Conservation (phyloP, 2,113 vertebrate genomes). For the Oostethus manadensis region DNA sequence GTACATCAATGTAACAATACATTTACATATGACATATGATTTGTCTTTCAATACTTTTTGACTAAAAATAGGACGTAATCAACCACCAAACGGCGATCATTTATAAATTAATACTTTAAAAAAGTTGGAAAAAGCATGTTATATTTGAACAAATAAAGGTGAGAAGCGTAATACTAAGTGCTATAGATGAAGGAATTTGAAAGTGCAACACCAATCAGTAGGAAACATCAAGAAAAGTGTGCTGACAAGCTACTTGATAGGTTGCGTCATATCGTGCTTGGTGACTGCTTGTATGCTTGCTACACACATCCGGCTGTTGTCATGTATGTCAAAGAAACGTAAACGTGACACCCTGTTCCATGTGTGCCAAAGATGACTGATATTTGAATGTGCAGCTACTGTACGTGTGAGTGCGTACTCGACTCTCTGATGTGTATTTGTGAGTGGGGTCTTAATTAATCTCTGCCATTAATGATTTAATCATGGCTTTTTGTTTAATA, state of each 20-base stretch:
- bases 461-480: constrained; percentile 74
- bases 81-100: too few relatives aligned
- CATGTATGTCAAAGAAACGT: neutral
- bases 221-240: constrained; percentile 21
- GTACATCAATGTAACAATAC: too few relatives aligned
- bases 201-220: too few relatives aligned
- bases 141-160: too few relatives aligned
- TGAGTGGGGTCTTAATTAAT: constrained; percentile 59
- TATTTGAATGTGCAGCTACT: neutral
- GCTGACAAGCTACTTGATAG: constrained; percentile 43
- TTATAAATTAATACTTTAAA: too few relatives aligned
- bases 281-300: neutral
- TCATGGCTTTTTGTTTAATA: constrained; percentile 74
- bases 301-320: neutral
- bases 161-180: too few relatives aligned
- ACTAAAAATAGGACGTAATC: too few relatives aligned
- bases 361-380: constrained; percentile 19
- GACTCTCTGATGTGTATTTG: neutral
- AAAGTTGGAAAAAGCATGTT: too few relatives aligned
- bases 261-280: neutral
- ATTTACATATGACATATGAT: too few relatives aligned
- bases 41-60: too few relatives aligned
- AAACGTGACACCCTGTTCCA: constrained; percentile 14
- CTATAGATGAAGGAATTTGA: too few relatives aligned
- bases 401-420: constrained; percentile 9